Evolutionary conservation across 2,113 vertebrate genomes (phyloP).

Genomic region (Sorex fumeus): DNA sequence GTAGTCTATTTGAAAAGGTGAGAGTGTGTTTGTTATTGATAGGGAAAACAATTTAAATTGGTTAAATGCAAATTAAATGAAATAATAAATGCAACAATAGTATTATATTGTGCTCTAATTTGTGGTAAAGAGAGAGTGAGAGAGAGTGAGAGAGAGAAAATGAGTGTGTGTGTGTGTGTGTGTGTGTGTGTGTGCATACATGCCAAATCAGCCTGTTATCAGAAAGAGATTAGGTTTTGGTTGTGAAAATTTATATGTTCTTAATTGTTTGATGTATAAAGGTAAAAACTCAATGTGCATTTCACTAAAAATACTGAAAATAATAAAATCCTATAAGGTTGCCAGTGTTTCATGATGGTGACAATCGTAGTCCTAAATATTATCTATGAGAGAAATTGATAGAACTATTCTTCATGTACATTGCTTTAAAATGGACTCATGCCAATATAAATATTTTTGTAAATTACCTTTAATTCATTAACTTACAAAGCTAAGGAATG

Average conservation of each 20-base stretch:
- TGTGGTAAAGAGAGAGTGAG: neutral
- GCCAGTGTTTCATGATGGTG: neutral
- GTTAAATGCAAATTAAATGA: neutral
- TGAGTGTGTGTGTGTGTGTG: too few species aligned
- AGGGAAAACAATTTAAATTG: neutral
- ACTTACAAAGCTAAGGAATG: neutral
- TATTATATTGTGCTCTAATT: slow-evolving; percentile 4
- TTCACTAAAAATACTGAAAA: slow-evolving; percentile 31
- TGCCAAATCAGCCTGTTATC: neutral
- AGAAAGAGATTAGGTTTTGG: neutral
- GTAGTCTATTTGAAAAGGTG: neutral
- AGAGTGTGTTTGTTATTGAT: neutral
- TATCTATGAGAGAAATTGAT: neutral
- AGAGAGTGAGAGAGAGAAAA: too few species aligned
- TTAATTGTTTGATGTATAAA: slow-evolving; percentile 33
- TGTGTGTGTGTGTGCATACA: neutral
- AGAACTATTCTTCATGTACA: neutral
- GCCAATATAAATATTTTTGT: slow-evolving; percentile 4
- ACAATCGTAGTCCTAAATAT: neutral
- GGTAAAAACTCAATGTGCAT: neutral
- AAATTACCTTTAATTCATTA: slow-evolving; percentile 38
- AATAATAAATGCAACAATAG: neutral
- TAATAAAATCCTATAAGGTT: neutral
- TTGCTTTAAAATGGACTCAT: slow-evolving; percentile 18
- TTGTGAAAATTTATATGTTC: neutral